Base-by-base conservation (phyloP, 2,888 invertebrate genomes). In the Aleiodes alternator region DNA sequence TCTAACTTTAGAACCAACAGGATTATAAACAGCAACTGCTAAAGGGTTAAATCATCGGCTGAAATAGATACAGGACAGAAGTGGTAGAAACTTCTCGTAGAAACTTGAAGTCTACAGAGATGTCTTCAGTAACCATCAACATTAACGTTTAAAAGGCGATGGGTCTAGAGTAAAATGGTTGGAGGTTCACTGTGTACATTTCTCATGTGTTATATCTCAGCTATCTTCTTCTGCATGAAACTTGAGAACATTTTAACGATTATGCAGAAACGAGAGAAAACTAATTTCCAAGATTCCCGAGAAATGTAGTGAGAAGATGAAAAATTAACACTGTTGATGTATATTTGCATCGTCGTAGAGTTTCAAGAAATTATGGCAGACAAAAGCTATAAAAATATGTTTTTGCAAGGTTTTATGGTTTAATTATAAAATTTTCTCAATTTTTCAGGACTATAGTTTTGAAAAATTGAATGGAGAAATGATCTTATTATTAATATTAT, bases 1-100 rank as follows among this genome's bases (percentile, higher is more conserved):
- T 64, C 59, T 38, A 38, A 59, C 59, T 64, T n/a, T 12, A 69
- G 38, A 43, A 48, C 53, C 11, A n/a, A 23, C 51, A 57, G 73
- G 79, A 80, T 85, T 86, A 84, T 86, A 84, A 86, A 86, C 77
- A 78, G 83, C 81, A 76, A 69, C 73, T 75, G 82, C 82, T 82
- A 83, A 86, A 84, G 84, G 84, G 82, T 85, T 85, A 86, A 85
- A 86, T 85, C 85, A 85, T 83, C 77, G 80, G 82, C 84, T 80
- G 83, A 84, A 85, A 86, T 84, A 84, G 82, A 64, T 64, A 43
- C 43, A 64, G 79, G 84, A 84, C 82, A 82, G 82, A 84, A 81
- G 85, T 84, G 76, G 80, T 43, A 43, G 64, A 64, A 64, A 14
- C 48, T 64, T 9, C 48, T 23, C n/a, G 81, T 79, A 84, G 82